These are phyloP conservation scores for Drosophila arizonae DNA, from an alignment of 1,140 invertebrate species.

Conservation along the genomic window DNA sequence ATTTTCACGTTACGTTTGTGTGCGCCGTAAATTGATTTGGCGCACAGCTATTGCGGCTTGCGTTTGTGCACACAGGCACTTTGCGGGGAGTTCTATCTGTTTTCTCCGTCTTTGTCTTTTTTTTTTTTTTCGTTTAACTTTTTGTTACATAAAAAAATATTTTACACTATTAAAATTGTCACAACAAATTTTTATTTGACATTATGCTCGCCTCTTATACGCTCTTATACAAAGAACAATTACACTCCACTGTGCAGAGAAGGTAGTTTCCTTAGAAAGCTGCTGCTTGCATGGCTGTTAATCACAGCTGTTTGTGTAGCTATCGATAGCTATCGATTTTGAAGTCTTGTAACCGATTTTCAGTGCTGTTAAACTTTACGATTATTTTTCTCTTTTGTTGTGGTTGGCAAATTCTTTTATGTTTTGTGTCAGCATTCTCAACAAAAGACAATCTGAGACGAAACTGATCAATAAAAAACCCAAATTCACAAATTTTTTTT, in stretches of 20 bases:
- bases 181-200: constrained; percentile 11
- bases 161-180: constrained; percentile 11
- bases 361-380: constrained; percentile 15
- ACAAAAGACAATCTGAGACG: constrained; percentile 7
- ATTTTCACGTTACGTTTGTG: constrained; percentile 62
- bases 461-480: not conserved
- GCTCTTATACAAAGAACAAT: constrained; percentile 25
- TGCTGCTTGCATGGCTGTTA: constrained; percentile 1
- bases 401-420: constrained; percentile 21
- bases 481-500: not conserved
- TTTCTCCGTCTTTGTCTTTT: not conserved
- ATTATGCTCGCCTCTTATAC: constrained; percentile 30
- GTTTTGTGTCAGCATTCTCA: constrained; percentile 25
- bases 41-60: constrained; percentile 44
- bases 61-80: not conserved
- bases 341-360: not conserved
- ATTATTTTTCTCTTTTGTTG: constrained; percentile 25
- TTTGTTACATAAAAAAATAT: constrained; percentile 25
- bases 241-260: constrained; percentile 1
- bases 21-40: constrained; percentile 62
- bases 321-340: constrained; percentile 26
- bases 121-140: not conserved
- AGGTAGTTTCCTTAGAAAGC: constrained; percentile 25
- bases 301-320: constrained; percentile 14
- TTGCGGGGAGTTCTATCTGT: not conserved